These are phyloP conservation scores for Aegotheles bennettii DNA, from an alignment of 2,113 vertebrate genomes.

Conservation along the genomic window DNA sequence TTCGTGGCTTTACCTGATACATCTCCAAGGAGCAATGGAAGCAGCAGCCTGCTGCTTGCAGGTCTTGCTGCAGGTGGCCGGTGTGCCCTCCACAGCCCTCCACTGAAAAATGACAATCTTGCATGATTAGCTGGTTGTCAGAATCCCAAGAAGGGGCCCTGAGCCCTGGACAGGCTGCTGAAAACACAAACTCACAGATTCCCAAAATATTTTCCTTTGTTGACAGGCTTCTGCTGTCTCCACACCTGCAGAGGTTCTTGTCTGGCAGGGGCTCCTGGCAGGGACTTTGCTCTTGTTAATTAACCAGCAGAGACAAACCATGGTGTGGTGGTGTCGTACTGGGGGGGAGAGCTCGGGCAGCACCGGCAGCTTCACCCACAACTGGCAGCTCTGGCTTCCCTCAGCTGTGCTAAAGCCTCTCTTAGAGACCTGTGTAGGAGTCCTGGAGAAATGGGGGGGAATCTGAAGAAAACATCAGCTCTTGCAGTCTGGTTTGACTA, in stretches of 20 bases:
- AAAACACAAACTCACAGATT: neutral
- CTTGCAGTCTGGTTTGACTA: neutral
- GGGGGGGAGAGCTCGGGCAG: neutral
- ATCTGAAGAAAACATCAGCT: neutral
- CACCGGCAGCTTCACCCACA: neutral
- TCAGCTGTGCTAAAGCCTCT: neutral
- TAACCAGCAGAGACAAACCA: neutral
- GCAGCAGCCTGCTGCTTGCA: neutral
- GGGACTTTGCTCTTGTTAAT: neutral
- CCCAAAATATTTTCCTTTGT: neutral
- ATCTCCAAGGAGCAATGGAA: neutral
- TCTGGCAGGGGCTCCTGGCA: neutral
- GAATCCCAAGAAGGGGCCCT: neutral
- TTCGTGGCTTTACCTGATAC: neutral
- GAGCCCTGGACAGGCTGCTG: neutral
- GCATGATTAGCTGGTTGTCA: neutral
- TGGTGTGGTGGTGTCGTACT: neutral
- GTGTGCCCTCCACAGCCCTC: neutral
- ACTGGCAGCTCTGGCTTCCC: neutral
- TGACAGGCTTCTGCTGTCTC: neutral
- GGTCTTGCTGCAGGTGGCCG: neutral
- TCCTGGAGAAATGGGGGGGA: neutral
- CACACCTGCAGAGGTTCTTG: neutral
- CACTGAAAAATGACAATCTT: neutral
- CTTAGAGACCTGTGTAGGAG: accelerated